These are phyloP conservation scores for Cydia pomonella DNA, from an alignment of 1,140 invertebrate genomes.

Conservation along the genomic window DNA sequence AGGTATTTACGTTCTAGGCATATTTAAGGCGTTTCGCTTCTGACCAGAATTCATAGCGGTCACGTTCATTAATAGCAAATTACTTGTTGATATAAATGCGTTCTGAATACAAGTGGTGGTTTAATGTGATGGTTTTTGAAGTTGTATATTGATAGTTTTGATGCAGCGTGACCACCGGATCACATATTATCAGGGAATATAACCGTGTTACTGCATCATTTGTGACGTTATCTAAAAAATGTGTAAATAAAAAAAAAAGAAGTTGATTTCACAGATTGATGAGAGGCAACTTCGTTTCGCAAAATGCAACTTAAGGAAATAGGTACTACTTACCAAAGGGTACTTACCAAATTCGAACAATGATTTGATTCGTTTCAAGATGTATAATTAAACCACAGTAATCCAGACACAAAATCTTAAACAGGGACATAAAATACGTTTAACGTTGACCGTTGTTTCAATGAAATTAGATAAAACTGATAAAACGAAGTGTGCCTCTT, in stretches of 20 bases:
- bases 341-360: no score
- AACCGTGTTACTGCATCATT: no score
- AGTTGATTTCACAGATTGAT: no score
- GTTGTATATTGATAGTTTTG: background rate
- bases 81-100: background rate
- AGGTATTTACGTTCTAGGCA: background rate
- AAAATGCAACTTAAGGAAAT: no score
- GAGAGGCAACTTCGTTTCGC: no score
- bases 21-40: background rate
- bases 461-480: constrained; percentile 1
- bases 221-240: no score
- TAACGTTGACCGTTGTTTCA: background rate
- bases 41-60: background rate
- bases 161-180: background rate
- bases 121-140: background rate
- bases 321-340: no score
- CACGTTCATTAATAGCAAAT: background rate
- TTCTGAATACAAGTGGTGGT: background rate
- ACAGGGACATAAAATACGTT: background rate
- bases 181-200: no score
- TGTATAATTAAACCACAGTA: no score
- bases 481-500: constrained; percentile 16
- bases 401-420: no score
- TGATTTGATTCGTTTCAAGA: no score
- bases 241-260: no score